A percentile compares a stretch with the other conserved stretches of the same genome.
phyloP scores from a whole-genome alignment of 2,888 invertebrate genomes.

The Monoplex corrugatus region DNA sequence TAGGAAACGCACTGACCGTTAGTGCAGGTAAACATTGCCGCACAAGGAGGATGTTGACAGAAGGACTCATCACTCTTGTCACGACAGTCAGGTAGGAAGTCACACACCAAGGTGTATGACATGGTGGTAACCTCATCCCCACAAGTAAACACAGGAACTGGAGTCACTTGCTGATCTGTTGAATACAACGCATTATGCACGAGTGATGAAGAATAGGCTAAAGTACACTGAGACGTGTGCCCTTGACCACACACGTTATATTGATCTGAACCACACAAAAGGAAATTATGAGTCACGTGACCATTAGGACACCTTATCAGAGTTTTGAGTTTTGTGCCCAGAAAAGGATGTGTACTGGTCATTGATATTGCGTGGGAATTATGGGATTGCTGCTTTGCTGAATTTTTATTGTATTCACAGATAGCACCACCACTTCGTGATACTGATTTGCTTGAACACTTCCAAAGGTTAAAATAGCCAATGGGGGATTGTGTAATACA shows the following conservation, averaged over 20 bases:
- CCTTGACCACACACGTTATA: too few species aligned
- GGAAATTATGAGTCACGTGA: neutral
- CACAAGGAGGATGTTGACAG: neutral
- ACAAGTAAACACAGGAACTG: neutral
- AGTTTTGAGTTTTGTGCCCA: neutral
- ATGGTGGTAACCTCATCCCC: neutral
- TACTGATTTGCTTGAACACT: neutral
- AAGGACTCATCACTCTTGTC: slow-evolving; percentile 4
- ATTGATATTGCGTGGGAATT: too few species aligned
- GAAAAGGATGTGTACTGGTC: neutral
- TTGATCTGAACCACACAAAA: neutral
- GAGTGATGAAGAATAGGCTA: too few species aligned
- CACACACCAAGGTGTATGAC: neutral
- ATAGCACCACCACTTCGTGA: neutral
- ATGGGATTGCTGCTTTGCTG: too few species aligned
- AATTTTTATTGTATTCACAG: too few species aligned
- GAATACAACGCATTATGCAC: neutral
- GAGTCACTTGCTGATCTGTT: neutral
- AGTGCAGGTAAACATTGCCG: neutral
- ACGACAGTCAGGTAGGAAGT: neutral
- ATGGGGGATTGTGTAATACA: neutral
- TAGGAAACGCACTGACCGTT: neutral
- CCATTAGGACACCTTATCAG: neutral
- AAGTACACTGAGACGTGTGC: neutral
- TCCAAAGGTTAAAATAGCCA: neutral